These are phyloP conservation scores for Malurus alboscapulatus DNA, from an alignment of 2,113 vertebrate species.

Conservation along the genomic window DNA sequence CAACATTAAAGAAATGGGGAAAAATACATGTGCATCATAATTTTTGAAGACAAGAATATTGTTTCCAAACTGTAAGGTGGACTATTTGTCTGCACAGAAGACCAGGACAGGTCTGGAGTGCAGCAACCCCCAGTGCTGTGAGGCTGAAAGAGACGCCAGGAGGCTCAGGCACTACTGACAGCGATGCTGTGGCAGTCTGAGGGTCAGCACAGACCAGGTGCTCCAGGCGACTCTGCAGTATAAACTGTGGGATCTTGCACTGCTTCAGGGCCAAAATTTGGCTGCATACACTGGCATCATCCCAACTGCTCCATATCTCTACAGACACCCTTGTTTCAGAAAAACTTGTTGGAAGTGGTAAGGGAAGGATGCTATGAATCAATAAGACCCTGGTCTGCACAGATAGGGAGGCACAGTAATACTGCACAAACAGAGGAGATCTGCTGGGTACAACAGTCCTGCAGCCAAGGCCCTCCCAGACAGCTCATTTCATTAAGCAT, in stretches of 20 bases:
- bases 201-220: neutral
- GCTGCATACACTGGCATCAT: neutral
- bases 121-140: neutral
- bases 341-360: neutral
- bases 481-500: neutral
- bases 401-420: neutral
- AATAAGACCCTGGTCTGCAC: neutral
- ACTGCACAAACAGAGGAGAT: neutral
- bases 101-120: neutral
- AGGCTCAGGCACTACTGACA: neutral
- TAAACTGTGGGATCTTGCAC: neutral
- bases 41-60: neutral
- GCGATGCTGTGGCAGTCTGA: fast-evolving
- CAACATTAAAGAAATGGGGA: neutral
- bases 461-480: neutral
- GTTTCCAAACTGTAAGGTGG: neutral
- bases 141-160: neutral
- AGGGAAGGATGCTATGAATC: neutral
- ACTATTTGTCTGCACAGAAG: neutral
- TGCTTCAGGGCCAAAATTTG: neutral
- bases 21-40: neutral
- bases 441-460: neutral
- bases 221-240: neutral
- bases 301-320: neutral
- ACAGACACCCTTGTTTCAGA: neutral